Evolutionary conservation across 2,888 invertebrate species (phyloP).

Genomic region (Aethes cnicana): DNA sequence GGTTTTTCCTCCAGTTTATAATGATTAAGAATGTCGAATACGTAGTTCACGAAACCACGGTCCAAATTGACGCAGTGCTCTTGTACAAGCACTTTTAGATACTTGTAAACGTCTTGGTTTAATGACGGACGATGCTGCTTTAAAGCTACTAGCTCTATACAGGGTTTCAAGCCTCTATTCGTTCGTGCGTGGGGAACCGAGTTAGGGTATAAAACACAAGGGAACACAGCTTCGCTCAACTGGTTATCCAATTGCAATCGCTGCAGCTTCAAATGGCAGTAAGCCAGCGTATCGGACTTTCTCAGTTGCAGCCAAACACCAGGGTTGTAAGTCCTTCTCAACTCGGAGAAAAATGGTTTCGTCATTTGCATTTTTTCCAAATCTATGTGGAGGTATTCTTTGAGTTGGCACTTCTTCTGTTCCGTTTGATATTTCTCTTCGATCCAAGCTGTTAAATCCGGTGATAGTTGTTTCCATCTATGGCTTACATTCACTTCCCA

Average conservation of each 20-base stretch:
- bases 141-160: constrained; percentile 81
- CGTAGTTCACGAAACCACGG: constrained; percentile 84
- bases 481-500: constrained; percentile 92
- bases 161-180: constrained; percentile 72
- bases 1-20: constrained; percentile 83
- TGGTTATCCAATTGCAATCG: constrained; percentile 89
- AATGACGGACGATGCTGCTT: constrained; percentile 76
- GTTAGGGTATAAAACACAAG: constrained; percentile 85
- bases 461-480: constrained; percentile 89
- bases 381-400: constrained; percentile 90
- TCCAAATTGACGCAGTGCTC: constrained; percentile 87
- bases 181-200: constrained; percentile 72
- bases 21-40: constrained; percentile 84
- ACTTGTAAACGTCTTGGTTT: constrained; percentile 83
- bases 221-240: constrained; percentile 86
- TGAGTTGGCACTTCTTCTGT: constrained; percentile 87
- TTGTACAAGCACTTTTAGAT: constrained; percentile 84
- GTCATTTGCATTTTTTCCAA: constrained; percentile 93
- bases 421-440: constrained; percentile 89
- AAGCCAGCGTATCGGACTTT: constrained; percentile 86
- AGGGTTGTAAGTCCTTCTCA: constrained; percentile 87
- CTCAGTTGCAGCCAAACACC: constrained; percentile 88
- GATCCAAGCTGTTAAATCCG: constrained; percentile 90
- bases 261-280: constrained; percentile 86
- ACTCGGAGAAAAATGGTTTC: constrained; percentile 91